Conservation (phyloP, 2,888 invertebrate species). For the Muscina levida region DNA sequence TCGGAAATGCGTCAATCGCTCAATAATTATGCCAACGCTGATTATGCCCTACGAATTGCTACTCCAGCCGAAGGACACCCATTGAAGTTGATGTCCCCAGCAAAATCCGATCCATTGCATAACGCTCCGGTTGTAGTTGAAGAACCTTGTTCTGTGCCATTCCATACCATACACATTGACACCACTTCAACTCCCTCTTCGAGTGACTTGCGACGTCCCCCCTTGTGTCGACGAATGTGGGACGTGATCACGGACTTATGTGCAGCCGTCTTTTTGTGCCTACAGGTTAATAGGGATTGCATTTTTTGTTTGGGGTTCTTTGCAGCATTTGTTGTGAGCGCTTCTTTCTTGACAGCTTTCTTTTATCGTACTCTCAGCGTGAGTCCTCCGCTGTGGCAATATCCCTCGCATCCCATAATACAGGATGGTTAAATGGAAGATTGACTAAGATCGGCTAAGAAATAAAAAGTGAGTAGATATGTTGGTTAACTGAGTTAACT, state of each 20-base stretch:
- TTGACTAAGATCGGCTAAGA: neutral
- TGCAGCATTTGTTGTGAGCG: constrained; percentile 76
- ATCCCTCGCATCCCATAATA: neutral
- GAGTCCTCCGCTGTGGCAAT: constrained; percentile 66
- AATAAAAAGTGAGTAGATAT: no score
- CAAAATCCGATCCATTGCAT: neutral
- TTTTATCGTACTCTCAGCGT: constrained; percentile 76
- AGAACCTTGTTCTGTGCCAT: constrained; percentile 15
- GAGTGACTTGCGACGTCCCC: constrained; percentile 66
- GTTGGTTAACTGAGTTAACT: no score
- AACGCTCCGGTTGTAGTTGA: neutral
- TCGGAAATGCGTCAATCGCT: constrained; percentile 39
- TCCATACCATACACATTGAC: constrained; percentile 72
- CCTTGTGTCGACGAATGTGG: constrained; percentile 70
- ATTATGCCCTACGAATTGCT: constrained; percentile 38
- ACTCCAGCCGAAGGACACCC: neutral
- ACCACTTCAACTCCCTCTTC: constrained; percentile 69
- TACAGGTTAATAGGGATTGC: constrained; percentile 77
- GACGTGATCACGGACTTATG: constrained; percentile 67
- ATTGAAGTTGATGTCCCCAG: neutral
- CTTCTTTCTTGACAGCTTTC: constrained; percentile 77
- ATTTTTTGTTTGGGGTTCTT: constrained; percentile 77
- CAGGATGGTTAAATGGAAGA: neutral
- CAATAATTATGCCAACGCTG: constrained; percentile 52
- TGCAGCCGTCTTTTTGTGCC: constrained; percentile 67